These are phyloP conservation scores for Lamprotornis superbus DNA, from an alignment of 2,113 vertebrate species.

Conservation along the genomic window DNA sequence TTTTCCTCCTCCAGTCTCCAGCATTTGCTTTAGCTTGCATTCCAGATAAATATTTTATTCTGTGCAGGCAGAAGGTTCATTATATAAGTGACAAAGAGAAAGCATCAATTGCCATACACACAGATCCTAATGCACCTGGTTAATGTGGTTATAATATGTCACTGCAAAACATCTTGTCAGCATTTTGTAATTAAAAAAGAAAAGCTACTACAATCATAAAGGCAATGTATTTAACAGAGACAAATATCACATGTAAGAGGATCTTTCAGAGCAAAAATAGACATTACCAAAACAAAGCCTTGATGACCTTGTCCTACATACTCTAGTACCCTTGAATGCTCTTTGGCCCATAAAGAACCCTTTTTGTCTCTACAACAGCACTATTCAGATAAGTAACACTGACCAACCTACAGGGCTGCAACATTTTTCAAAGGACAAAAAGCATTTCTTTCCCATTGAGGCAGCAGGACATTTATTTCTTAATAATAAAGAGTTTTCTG, in stretches of 20 bases:
- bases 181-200: slow-evolving; percentile 59
- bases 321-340: slow-evolving; percentile 41
- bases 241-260: slow-evolving; percentile 10
- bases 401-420: slow-evolving; percentile 43
- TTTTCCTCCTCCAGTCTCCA: slow-evolving; percentile 19
- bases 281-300: slow-evolving; percentile 21
- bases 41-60: slow-evolving; percentile 65
- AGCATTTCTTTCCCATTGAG: slow-evolving; percentile 39
- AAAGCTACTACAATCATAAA: slow-evolving; percentile 44
- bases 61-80: slow-evolving; percentile 53
- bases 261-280: slow-evolving; percentile 43
- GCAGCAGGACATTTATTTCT: slow-evolving; percentile 53
- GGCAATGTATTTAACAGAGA: slow-evolving; percentile 25
- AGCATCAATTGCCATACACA: slow-evolving; percentile 22
- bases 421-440: slow-evolving; percentile 46
- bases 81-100: slow-evolving; percentile 59
- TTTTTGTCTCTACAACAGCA: slow-evolving; percentile 33
- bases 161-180: slow-evolving; percentile 49
- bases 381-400: slow-evolving; percentile 51
- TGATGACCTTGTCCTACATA: slow-evolving; percentile 46
- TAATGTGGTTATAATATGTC: slow-evolving; percentile 60
- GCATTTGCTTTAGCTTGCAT: slow-evolving; percentile 42
- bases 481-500: slow-evolving; percentile 46
- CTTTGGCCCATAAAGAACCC: slow-evolving; percentile 41
- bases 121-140: slow-evolving; percentile 52